Evolutionary conservation across 2,888 invertebrate species (phyloP).

Genomic region (Folsomia manolachei): DNA sequence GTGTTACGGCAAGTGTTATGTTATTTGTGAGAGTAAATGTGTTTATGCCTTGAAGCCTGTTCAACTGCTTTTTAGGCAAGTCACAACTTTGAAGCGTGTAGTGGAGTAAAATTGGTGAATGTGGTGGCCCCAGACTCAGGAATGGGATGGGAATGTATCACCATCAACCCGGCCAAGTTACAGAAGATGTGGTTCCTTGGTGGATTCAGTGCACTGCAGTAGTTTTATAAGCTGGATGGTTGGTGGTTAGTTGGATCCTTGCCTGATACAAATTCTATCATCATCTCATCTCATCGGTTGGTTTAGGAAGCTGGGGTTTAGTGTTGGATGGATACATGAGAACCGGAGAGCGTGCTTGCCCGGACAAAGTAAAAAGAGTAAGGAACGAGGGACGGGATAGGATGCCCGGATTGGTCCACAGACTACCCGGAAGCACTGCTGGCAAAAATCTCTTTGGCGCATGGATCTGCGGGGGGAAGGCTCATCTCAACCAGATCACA

Average conservation of each 20-base stretch:
- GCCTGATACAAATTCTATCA: slow-evolving; percentile 20
- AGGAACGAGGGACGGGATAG: slow-evolving; percentile 21
- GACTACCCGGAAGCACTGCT: slow-evolving; percentile 49
- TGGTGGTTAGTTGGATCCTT: slow-evolving; percentile 13
- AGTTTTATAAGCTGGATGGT: too few species aligned
- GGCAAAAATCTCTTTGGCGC: slow-evolving; percentile 48
- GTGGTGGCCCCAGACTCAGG: neutral
- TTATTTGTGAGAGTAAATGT: neutral
- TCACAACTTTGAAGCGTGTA: neutral
- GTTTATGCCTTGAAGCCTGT: neutral
- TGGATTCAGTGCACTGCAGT: neutral
- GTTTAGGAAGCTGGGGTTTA: neutral
- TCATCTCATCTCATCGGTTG: slow-evolving; percentile 1
- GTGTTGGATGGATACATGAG: slow-evolving; percentile 11
- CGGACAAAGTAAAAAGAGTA: neutral
- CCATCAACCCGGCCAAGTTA: neutral
- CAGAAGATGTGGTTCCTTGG: neutral
- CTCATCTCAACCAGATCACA: slow-evolving; percentile 45
- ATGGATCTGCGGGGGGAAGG: slow-evolving; percentile 43
- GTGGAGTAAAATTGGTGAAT: slow-evolving; percentile 9
- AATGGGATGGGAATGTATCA: neutral
- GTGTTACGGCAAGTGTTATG: slow-evolving; percentile 19
- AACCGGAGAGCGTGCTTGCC: too few species aligned
- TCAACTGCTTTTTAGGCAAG: neutral
- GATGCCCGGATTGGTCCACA: slow-evolving; percentile 43